Evolutionary conservation across 1,140 invertebrate species (phyloP), one percentile per base, ranked within the genome.

Genomic region (Achroia grisella): DNA sequence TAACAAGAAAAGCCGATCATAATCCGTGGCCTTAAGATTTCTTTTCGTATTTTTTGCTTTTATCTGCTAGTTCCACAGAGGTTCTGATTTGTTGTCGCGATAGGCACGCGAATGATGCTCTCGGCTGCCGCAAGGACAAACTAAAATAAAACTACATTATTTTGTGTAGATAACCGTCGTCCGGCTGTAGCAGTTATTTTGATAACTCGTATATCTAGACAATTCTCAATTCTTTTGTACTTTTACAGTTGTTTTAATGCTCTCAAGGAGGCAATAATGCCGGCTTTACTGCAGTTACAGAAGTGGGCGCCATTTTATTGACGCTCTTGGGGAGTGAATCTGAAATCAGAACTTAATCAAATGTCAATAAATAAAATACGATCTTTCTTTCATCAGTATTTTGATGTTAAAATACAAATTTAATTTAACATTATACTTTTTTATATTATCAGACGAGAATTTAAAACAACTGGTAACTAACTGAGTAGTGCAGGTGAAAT

Each of bases 61-160:
- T 54, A 52, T 61, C 48, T 54, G 48, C 43, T 39, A 58, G 54
- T 55, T 54, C 50, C 49, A 63, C 48, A 44, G 50, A 57, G 55
- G 62, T 64, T 56, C 54, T 64, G 66, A 71, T 71, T 71, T 69
- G 64, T 70, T 40, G 52, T 53, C 33, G 52, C 53, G 69, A 72
- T 70, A 70, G 60, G 17, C 52, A 51, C 51, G 53, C 60, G 58
- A 66, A 68, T 71, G 68, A 72, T 69, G 56, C 56, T 64, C 63
- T 54, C 61, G 51, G 50, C 43, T 51, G 56, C 54, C 58, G 57
- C 56, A 67, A 70, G 61, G 62, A 67, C 61, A 68, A 56, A 51
- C 50, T 59, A 57, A 67, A 72, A 72, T 67, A 55, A 65, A 61
- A 69, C 58, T 60, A 57, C 58, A 58, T 56, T 58, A 56, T 57